Evolutionary conservation across 2,888 invertebrate genomes (phyloP).

Genomic region (Anthrax anthrax): DNA sequence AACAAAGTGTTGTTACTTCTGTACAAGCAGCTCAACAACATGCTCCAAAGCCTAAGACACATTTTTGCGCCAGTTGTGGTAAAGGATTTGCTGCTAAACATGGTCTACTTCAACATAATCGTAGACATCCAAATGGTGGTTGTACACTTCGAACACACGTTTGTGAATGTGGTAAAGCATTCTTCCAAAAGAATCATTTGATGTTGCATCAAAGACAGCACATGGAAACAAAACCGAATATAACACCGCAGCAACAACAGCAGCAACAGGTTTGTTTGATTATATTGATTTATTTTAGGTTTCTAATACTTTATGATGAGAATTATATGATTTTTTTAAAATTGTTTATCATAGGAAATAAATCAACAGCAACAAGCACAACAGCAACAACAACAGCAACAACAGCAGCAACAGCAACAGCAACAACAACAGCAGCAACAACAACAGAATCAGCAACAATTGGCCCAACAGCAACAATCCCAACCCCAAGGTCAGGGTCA

Average conservation of each 20-base stretch:
- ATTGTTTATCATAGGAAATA: constrained; percentile 15
- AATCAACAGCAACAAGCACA: constrained; percentile 22
- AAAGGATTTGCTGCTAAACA: constrained; percentile 74
- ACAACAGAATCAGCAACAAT: constrained; percentile 32
- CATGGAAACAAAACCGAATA: constrained; percentile 35
- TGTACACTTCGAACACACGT: constrained; percentile 67
- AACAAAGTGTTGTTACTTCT: constrained; percentile 26
- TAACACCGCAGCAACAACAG: constrained; percentile 33
- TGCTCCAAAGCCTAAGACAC: constrained; percentile 50
- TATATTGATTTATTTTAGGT: constrained; percentile 1
- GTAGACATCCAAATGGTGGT: constrained; percentile 63
- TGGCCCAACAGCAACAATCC: constrained; percentile 24
- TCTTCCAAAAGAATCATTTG: constrained; percentile 74
- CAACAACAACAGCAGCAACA: constrained; percentile 26
- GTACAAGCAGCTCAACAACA: constrained; percentile 7
- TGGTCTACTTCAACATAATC: constrained; percentile 64
- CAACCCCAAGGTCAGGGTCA: constrained; percentile 16
- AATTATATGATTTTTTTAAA: background rate
- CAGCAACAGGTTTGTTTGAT: constrained; percentile 1
- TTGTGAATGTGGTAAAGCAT: constrained; percentile 71
- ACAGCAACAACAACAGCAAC: constrained; percentile 24
- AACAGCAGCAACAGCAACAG: constrained; percentile 24
- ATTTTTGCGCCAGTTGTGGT: constrained; percentile 65
- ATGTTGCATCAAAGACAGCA: constrained; percentile 70
- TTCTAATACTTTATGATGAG: constrained; percentile 24